Evolutionary conservation across 2,113 vertebrate species (phyloP).

Genomic region (Desmodus rotundus): DNA sequence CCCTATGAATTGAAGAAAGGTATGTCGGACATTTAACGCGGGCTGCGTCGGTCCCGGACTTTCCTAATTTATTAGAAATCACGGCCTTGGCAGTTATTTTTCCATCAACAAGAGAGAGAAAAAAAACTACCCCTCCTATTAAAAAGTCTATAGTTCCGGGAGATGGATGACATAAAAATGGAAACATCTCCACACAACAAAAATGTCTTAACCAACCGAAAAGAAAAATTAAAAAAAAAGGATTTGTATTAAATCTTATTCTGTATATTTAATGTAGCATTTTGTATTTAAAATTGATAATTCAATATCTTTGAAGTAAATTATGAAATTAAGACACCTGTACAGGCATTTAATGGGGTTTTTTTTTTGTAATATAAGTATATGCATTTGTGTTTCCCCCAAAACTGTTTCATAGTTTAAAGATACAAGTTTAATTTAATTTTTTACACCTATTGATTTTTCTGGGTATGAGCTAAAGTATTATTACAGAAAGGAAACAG

Average conservation of each 20-base stretch:
- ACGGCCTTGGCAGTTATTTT: constrained; percentile 83
- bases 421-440: constrained; percentile 87
- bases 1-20: constrained; percentile 99
- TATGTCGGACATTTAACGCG: constrained; percentile 99
- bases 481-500: constrained; percentile 71
- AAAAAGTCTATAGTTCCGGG: constrained; percentile 93
- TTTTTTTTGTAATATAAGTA: constrained; percentile 87
- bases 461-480: constrained; percentile 79
- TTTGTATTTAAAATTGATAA: constrained; percentile 99
- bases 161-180: constrained; percentile 86
- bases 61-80: constrained; percentile 83
- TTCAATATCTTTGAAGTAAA: constrained; percentile 99
- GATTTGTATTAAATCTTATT: constrained; percentile 99
- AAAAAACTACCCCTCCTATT: constrained; percentile 76
- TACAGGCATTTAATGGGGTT: constrained; percentile 90
- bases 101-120: constrained; percentile 75
- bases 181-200: constrained; percentile 80
- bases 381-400: constrained; percentile 85
- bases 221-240: constrained; percentile 80
- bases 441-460: constrained; percentile 85
- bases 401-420: constrained; percentile 87
- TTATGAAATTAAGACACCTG: constrained; percentile 94
- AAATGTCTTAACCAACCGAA: constrained; percentile 93
- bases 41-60: constrained; percentile 83
- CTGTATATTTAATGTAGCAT: constrained; percentile 99